These are phyloP conservation scores for Tetragonula clypearis DNA, from an alignment of 1,140 invertebrate genomes.

Conservation along the genomic window DNA sequence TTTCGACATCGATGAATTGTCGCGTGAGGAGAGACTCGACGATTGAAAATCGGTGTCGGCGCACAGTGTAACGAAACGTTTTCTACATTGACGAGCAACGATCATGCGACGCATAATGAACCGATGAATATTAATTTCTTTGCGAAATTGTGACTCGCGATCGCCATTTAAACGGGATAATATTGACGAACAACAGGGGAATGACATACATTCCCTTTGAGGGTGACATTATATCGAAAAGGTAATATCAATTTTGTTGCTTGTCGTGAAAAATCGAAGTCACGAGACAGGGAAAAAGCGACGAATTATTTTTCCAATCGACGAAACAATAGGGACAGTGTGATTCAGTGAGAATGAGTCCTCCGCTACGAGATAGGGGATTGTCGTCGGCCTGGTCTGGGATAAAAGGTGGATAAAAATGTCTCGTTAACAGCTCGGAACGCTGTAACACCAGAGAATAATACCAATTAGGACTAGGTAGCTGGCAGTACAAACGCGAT, in stretches of 20 bases:
- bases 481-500: conserved; percentile 60
- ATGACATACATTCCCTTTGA: background rate
- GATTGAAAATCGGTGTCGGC: background rate
- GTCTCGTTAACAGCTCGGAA: conserved; percentile 52
- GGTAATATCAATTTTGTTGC: background rate
- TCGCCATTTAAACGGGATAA: background rate
- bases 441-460: conserved; percentile 56
- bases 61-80: too few species aligned
- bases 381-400: conserved; percentile 4
- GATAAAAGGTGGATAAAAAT: conserved; percentile 54
- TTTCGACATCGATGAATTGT: background rate
- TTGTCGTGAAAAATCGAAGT: background rate
- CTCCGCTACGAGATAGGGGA: conserved; percentile 28
- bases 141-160: background rate
- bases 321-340: background rate
- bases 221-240: background rate
- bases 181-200: background rate
- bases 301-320: background rate
- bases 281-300: background rate
- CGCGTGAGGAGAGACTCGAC: background rate
- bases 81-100: background rate
- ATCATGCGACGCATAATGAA: background rate
- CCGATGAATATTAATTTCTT: background rate
- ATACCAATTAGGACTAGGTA: conserved; percentile 67
- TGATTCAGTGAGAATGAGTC: background rate